Base-by-base conservation (phyloP, 1,140 invertebrate genomes). In the Wasmannia auropunctata region DNA sequence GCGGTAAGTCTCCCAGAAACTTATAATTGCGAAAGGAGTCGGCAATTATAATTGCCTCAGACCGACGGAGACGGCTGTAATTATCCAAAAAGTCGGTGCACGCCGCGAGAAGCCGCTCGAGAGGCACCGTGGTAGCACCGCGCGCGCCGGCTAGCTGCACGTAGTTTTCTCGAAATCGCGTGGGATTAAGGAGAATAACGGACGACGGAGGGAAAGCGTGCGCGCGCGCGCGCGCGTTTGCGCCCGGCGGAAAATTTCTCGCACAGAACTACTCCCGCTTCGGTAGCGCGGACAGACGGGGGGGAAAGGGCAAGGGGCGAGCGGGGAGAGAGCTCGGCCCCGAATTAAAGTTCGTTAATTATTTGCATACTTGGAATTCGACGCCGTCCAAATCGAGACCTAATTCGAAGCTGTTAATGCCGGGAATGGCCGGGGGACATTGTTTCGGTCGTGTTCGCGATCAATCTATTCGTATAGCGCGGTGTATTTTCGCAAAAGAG, bases 21-120 rank as follows among this genome's bases (percentile, higher is more conserved):
- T 95, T 95, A 95, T 95, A 95, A 95, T 95, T 95, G 94, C 95
- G 91, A 95, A 95, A 95, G 94, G 95, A 95, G 94, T 92, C 92
- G 93, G 94, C 95, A 95, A 95, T 95, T 95, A 95, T 95, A 95
- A 95, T 95, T 95, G 94, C 94, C 92, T 90, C 90, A 85, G 86
- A 84, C 86, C 89, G 88, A 87, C 89, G 83, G 91, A 93, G 93
- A 93, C 93, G 92, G 91, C 92, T 91, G 92, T 94, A 94, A 94
- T 94, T 93, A 94, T 94, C 92, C 91, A 88, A 93, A 94, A 91
- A 94, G 90, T 93, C 89, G 91, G 90, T 88, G 90, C 88, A 86
- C 87, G 37, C 86, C 65, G 81, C 65, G 65, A 85, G 22, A 43
- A 65, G 74, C 54, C n/a, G 46, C 70, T 83, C 81, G 83, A 77